These are phyloP conservation scores for Apis dorsata DNA, from an alignment of 1,140 invertebrate genomes.

Conservation along the genomic window DNA sequence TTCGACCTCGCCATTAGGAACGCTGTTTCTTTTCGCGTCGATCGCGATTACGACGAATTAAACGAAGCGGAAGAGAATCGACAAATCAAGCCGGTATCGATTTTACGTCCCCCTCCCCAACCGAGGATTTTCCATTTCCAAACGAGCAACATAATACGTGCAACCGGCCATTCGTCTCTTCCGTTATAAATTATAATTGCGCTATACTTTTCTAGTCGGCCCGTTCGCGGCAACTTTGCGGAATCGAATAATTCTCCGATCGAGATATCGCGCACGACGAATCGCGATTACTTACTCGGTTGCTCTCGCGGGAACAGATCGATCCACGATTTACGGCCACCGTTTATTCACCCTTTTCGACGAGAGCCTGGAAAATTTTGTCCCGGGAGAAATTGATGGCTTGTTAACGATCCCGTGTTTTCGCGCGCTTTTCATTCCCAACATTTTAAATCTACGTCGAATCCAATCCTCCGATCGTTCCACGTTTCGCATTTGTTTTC, in stretches of 20 bases:
- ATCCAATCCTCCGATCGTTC: too few species aligned
- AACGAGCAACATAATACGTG: constrained; percentile 27
- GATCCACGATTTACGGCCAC: constrained; percentile 16
- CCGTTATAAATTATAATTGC: constrained; percentile 47
- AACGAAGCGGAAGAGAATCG: constrained; percentile 31
- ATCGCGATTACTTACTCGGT: not conserved
- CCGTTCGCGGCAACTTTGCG: not conserved
- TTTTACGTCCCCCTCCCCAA: not conserved
- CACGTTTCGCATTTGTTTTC: too few species aligned
- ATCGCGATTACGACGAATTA: constrained; percentile 16
- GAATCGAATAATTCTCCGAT: constrained; percentile 47
- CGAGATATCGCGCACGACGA: constrained; percentile 12
- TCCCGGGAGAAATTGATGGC: not conserved
- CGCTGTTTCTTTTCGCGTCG: not conserved
- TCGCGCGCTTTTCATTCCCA: too few species aligned
- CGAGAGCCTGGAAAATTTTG: too few species aligned
- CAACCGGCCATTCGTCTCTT: constrained; percentile 24
- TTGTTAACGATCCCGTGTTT: too few species aligned
- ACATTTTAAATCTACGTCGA: too few species aligned
- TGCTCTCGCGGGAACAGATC: not conserved
- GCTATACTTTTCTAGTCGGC: constrained; percentile 9
- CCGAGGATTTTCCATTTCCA: constrained; percentile 5
- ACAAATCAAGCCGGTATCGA: constrained; percentile 36
- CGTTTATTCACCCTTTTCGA: not conserved
- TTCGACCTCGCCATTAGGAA: not conserved